phyloP scores from a whole-genome alignment of 1,140 invertebrate genomes.

The Brachystomella parvula region DNA sequence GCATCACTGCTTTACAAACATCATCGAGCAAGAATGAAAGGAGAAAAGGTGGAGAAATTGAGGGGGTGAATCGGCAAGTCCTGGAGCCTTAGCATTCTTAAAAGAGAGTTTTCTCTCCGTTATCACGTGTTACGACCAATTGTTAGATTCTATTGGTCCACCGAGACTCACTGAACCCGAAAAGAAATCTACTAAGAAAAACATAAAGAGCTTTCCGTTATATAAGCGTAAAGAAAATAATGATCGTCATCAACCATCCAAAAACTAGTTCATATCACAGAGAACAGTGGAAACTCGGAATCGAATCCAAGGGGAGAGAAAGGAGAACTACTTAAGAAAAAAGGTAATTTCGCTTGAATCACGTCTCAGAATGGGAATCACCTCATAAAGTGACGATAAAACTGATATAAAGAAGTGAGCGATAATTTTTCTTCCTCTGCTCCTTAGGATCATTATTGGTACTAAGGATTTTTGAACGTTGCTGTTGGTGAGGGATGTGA shows the following conservation, averaged over 20 bases:
- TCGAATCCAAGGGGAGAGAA: conserved; percentile 31
- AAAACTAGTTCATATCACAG: background rate
- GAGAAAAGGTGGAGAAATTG: no score
- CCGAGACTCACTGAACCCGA: conserved; percentile 10
- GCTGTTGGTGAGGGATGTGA: no score
- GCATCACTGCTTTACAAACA: no score
- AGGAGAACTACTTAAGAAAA: conserved; percentile 14
- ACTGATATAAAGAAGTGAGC: conserved; percentile 36
- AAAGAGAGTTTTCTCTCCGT: conserved; percentile 2
- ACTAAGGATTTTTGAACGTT: no score
- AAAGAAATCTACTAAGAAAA: background rate
- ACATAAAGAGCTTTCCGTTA: conserved; percentile 1
- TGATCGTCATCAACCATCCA: conserved; percentile 35
- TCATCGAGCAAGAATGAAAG: no score
- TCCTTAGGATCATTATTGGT: conserved; percentile 29
- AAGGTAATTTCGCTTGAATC: conserved; percentile 35
- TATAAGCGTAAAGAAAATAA: conserved; percentile 20
- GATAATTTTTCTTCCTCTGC: conserved; percentile 35
- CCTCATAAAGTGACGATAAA: conserved; percentile 38
- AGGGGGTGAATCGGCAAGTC: no score
- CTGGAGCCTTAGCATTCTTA: conserved; percentile 1
- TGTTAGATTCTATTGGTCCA: conserved; percentile 26
- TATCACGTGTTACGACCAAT: conserved; percentile 35
- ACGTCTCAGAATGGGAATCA: conserved; percentile 37
- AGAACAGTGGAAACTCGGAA: conserved; percentile 35